Evolutionary conservation across 2,113 vertebrate genomes (phyloP).

Genomic region (Xenopus tropicalis): UCB_Xtro_10.0 CM004452.2:46917001-46917500

Average conservation of each 20-base stretch:
- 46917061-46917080: no score
- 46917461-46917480: constrained; percentile 82
- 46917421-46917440: constrained; percentile 74
- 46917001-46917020: constrained; percentile 80
- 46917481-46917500: constrained; percentile 77
- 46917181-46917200: no score
- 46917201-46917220: no score
- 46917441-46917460: constrained; percentile 79
- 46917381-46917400: constrained; percentile 78
- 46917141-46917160: no score
- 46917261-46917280: constrained; percentile 69
- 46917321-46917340: constrained; percentile 80
- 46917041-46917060: not conserved
- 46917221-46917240: constrained; percentile 74
- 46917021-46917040: not conserved
- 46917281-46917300: constrained; percentile 83
- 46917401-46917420: constrained; percentile 86
- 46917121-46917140: no score
- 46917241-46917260: constrained; percentile 77
- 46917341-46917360: constrained; percentile 87
- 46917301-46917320: constrained; percentile 69
- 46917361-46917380: constrained; percentile 74
- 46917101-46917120: no score
- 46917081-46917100: no score
- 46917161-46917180: no score